phyloP scores from a whole-genome alignment of 1,140 invertebrate species.

The Drosophila fuyamai region DNA sequence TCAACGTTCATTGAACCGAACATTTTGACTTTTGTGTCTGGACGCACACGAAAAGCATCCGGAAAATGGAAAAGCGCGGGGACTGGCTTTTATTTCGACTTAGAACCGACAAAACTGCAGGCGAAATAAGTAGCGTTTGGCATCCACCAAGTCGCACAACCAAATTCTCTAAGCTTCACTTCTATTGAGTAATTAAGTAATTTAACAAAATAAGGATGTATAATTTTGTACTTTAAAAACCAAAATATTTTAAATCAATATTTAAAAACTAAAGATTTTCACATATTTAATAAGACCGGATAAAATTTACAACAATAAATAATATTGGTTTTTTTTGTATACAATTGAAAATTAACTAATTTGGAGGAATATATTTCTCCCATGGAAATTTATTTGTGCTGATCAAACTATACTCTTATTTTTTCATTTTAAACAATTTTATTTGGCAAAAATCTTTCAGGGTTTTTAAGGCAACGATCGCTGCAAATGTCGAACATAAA shows the following conservation, averaged over 20 bases:
- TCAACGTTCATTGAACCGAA: constrained; percentile 73
- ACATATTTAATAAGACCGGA: too few relatives aligned
- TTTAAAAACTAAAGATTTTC: too few relatives aligned
- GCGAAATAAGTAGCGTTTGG: constrained; percentile 16
- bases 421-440: too few relatives aligned
- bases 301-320: too few relatives aligned
- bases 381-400: too few relatives aligned
- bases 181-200: neutral
- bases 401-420: too few relatives aligned
- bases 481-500: constrained; percentile 45
- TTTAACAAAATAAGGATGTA: too few relatives aligned
- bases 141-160: neutral
- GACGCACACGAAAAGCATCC: constrained; percentile 73
- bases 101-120: constrained; percentile 42
- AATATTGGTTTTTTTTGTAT: too few relatives aligned
- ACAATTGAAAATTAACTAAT: too few relatives aligned
- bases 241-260: too few relatives aligned
- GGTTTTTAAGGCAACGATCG: constrained; percentile 11
- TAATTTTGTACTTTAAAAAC: too few relatives aligned
- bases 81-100: constrained; percentile 31
- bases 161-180: constrained; percentile 2
- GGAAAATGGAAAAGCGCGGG: constrained; percentile 25
- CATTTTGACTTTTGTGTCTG: constrained; percentile 76
- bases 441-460: neutral
- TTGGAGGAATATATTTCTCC: too few relatives aligned